Evolutionary conservation across 2,113 vertebrate species (phyloP), one percentile per base, ranked within the genome.

Genomic region (Opisthocomus hoazin): DNA sequence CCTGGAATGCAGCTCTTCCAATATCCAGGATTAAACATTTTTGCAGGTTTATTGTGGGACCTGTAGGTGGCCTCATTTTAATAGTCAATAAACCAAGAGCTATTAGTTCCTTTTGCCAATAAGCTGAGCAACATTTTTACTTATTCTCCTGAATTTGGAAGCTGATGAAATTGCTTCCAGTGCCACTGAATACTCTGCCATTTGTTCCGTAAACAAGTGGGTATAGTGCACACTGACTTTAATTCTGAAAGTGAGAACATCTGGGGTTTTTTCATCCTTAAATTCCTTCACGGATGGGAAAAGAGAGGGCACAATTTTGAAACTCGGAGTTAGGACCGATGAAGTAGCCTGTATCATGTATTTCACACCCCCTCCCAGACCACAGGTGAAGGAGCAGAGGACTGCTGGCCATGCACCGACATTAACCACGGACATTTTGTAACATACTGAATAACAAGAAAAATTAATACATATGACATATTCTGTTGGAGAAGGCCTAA

Each of bases 11-110:
- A 76, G 45, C 27, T 84, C 74, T 86, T 90, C 88, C 65, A 34
- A 56, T n/a, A 71, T 0, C 4, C 39, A 80, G 36, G 53, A 71
- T 75, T 89, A 60, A 76, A 90, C n/a, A 81, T 78, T 93, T 93
- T 61, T 93, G 79, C 86, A 96, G 83, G 73, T 82, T 90, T 93
- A 82, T 79, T 75, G 74, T 41, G 46, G 61, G 61, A 90, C 86
- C 86, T 92, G 94, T 92, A 96, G 90, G 77, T 90, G 93, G 75
- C 93, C 92, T 92, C 92, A 89, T 89, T 90, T 94, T 89, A 96
- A 97, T 71, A 97, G 92, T 68, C 88, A 95, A 66, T 84, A 95
- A 94, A 76, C 43, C 45, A 77, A 90, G 32, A 91, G 75, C 43
- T 82, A 78, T 78, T 84, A 68, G 39, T 51, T 85, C 69, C 74